These are phyloP conservation scores for Adineta ricciae DNA, from an alignment of 2,888 invertebrate genomes.

Conservation along the genomic window DNA sequence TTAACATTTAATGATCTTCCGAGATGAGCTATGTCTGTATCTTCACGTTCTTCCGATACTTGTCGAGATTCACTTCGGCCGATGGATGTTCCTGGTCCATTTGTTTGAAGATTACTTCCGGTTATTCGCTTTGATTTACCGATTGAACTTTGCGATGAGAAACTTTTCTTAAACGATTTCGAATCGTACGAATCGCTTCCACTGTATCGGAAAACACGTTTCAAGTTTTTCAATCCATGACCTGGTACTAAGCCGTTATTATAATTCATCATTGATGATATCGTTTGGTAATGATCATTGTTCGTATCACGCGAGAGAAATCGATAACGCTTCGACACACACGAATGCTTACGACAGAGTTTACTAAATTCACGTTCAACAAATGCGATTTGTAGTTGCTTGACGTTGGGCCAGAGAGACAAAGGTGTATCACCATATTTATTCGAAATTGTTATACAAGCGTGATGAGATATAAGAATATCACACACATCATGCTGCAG, in stretches of 20 bases:
- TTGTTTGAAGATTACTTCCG: background rate
- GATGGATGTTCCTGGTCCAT: background rate
- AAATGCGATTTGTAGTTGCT: background rate
- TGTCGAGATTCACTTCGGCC: constrained; percentile 8
- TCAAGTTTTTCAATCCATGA: constrained; percentile 5
- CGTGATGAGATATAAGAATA: constrained; percentile 27
- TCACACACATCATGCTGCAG: constrained; percentile 42
- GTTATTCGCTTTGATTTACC: background rate
- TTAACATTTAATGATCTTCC: background rate
- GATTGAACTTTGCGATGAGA: constrained; percentile 1
- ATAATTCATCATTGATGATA: background rate
- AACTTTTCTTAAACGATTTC: constrained; percentile 9
- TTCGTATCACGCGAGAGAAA: background rate
- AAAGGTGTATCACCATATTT: background rate
- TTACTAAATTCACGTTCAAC: constrained; percentile 20
- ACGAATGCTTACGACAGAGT: constrained; percentile 17
- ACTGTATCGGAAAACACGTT: constrained; percentile 1
- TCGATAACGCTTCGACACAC: background rate
- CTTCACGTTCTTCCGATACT: constrained; percentile 7
- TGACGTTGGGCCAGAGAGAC: background rate
- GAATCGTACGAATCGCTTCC: constrained; percentile 17
- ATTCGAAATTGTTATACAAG: constrained; percentile 20
- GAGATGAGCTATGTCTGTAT: background rate
- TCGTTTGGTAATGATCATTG: background rate
- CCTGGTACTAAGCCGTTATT: background rate